Conservation (phyloP, 2,797 vertebrate genomes). For the Acestrorhynchus altus region DNA sequence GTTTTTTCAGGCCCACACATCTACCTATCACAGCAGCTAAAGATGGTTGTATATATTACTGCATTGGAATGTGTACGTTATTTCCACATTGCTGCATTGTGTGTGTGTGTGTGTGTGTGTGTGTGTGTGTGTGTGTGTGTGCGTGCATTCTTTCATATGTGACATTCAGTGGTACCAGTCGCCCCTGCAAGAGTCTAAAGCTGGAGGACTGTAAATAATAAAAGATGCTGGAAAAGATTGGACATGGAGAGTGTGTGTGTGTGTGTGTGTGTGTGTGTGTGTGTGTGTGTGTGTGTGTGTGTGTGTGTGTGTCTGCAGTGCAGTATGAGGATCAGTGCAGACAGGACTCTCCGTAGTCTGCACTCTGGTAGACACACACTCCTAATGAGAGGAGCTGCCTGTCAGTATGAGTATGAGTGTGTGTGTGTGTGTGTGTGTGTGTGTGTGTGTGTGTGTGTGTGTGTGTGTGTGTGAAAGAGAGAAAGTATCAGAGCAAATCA, state of each 20-base stretch:
- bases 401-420: constrained; percentile 34
- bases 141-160: neutral
- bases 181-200: constrained; percentile 44
- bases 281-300: constrained; percentile 42
- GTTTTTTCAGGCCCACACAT: constrained; percentile 5
- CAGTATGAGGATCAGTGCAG: constrained; percentile 60
- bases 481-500: constrained; percentile 19
- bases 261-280: constrained; percentile 38
- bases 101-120: constrained; percentile 17
- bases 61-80: neutral
- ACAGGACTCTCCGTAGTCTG: constrained; percentile 68
- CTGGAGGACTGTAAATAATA: constrained; percentile 59
- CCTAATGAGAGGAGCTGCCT: constrained; percentile 48
- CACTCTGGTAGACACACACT: constrained; percentile 51
- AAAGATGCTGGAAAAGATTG: constrained; percentile 53
- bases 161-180: constrained; percentile 28
- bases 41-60: constrained; percentile 21
- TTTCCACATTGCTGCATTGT: neutral
- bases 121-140: constrained; percentile 38
- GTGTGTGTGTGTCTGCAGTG: constrained; percentile 56
- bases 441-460: constrained; percentile 28
- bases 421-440: constrained; percentile 28
- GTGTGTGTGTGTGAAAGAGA: constrained; percentile 14
- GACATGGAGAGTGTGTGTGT: constrained; percentile 33
- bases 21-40: neutral